Evolutionary conservation across 2,888 invertebrate genomes (phyloP).

Genomic region (Endotricha flammealis): DNA sequence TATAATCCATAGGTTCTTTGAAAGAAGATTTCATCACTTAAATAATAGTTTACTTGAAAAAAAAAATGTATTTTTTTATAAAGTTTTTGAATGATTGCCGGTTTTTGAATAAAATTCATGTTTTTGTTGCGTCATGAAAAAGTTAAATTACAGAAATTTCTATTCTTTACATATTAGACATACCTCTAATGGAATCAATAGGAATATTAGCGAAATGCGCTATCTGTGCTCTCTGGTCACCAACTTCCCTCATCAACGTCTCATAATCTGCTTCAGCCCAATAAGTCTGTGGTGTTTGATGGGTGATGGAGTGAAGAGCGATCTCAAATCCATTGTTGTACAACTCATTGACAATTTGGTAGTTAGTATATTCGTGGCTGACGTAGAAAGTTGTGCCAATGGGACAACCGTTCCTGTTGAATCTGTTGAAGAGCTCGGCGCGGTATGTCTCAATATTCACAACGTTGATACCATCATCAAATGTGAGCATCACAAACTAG

Average conservation of each 20-base stretch:
- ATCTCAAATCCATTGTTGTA: slow-evolving; percentile 81
- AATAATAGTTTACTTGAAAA: no score
- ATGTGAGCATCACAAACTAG: slow-evolving; percentile 82
- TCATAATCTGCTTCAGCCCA: slow-evolving; percentile 78
- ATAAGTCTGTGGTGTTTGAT: slow-evolving; percentile 73
- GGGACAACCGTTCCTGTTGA: slow-evolving; percentile 82
- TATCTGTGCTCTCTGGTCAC: slow-evolving; percentile 73
- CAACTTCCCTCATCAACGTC: slow-evolving; percentile 53
- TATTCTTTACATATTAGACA: neutral
- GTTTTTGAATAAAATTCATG: no score
- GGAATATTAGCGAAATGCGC: slow-evolving; percentile 76
- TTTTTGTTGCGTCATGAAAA: no score
- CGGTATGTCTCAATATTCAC: slow-evolving; percentile 76
- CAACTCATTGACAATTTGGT: slow-evolving; percentile 79
- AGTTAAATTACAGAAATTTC: no score
- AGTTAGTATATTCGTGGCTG: slow-evolving; percentile 86
- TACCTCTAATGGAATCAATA: slow-evolving; percentile 46
- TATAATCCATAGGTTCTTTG: no score
- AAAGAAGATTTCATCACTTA: no score
- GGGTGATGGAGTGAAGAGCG: slow-evolving; percentile 83
- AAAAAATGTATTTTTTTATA: no score
- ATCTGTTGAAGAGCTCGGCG: slow-evolving; percentile 62
- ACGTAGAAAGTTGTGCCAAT: slow-evolving; percentile 83
- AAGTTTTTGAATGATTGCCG: no score
- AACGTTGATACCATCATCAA: slow-evolving; percentile 81